Base-by-base conservation (phyloP, 2,888 invertebrate species). In the Caenorhabditis panamensis region DNA sequence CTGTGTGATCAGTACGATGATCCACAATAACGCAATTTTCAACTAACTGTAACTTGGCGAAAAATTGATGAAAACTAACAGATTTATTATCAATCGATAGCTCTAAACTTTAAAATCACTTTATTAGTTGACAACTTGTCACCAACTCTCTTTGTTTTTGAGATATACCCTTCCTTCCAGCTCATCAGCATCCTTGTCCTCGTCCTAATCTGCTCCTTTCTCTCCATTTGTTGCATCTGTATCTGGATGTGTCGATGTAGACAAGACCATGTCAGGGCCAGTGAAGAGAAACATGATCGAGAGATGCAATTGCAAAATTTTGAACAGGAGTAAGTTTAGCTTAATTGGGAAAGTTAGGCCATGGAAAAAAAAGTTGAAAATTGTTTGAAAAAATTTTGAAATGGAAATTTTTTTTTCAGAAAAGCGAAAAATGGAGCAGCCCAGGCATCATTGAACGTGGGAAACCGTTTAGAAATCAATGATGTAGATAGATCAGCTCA, bases 241-340 rank as follows among this genome's bases (percentile, higher is more conserved):
- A 47, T 84, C 18, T 84, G 84, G 84, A 68, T 82, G 75, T 81
- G 82, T n/a, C 66, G 84, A 20, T 84, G 84, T 61, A 75, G 84
- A n/a, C 37, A 77, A 22, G 82, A 84, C 69, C 75, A 80, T 18
- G 37, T 82, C 41, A 68, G 79, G 18, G 77, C 79, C 13, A 59
- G 44, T 20, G 82, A 84, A 47, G 82, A 79, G 22, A 78, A 75
- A 26, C 58, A 82, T 16, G 81, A 82, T 26, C 72, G 81, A 22
- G 82, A 76, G 58, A 47, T 73, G 16, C 82, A 84, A 18, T 22
- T 82, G 47, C 78, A 82, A 22, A 61, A 80, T 20, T 84, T 82
- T 28, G 79, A 79, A 63, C 26, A 63, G 22, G 79, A 51, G 75
- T 75, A 5, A 20, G 44, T 56, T 31, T 31, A 31, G 31, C 31